Evolutionary conservation across 1,140 invertebrate species (phyloP), one percentile per base, ranked within the genome.

Genomic region (Orchesella cincta): DNA sequence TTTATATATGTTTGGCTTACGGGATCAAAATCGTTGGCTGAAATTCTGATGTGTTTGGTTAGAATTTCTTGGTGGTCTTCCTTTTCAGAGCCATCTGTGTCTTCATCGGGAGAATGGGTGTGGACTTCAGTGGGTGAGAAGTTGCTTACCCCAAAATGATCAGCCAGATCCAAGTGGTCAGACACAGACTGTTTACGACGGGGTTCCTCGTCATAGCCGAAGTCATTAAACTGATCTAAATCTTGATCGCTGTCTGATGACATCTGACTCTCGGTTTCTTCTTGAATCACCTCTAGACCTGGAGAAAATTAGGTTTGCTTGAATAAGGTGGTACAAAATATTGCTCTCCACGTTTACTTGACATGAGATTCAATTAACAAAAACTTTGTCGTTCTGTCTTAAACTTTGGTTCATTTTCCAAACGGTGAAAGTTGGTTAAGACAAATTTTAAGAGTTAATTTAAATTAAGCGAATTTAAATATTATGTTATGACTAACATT

Each of bases 221-320:
- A 79, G 26, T 82, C 79, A 16, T 51, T 31, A 36, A 72, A 79
- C 18, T 74, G 64, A 26, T 82, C 71, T 62, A 80, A 72, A 28
- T 82, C 79, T 20, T 77, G 74, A 51, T 80, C 81, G 77, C 73
- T 76, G 29, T 82, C 81, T 14, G 81, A 80, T n/a, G 77, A 79
- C 78, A 82, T 82, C 54, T 82, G 81, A 57, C 81, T 82, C 51
- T 80, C 81, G 14, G 81, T 82, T 70, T 82, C 81, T 74, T 82
- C 81, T 28, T 80, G 79, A 54, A 82, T 82, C 23, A 80, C 81
- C 73, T 82, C 79, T 33, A 82, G 70, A 26, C 81, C 81, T 82
- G n/a, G 1, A 72, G 73, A 73, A 64, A 8, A 75, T 26, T 23
- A n/a, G n/a, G n/a, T n/a, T n/a, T n/a, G n/a, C n/a, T n/a, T n/a